Base-by-base conservation (phyloP, 2,888 invertebrate genomes). In the Drosophila mimetica region DNA sequence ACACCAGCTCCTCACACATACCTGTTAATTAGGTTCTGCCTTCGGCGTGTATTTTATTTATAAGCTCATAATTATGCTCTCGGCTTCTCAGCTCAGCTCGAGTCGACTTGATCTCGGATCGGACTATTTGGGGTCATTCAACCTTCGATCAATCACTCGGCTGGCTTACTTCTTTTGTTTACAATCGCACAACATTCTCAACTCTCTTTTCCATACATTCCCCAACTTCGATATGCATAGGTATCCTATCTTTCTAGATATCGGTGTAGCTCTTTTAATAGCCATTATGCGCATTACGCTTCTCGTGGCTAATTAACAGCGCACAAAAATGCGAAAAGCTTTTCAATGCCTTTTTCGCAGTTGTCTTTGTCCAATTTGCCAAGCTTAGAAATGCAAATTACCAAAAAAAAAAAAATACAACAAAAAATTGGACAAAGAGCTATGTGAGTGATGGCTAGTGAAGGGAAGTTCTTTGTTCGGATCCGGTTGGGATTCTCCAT, bases 381-480 rank as follows among this genome's bases (percentile, higher is more conserved):
- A 5, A 53, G 79, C 83, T 85, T 87, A 79, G 73, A 74, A 82
- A 83, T 83, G 82, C 82, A 83, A 83, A 83, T 85, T 44, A 67
- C 71, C 71, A 47, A 67, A 63, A 60, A 22, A 20, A 20, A 44
- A 39, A 7, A 14, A 4, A 34, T 36, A 54, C 1, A 22, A 55
- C 5, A 34, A 66, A 22, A 1, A 36, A 34, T 9, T 32, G 14
- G 16, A 37, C 36, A 34, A 48, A 59, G 37, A 44, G 20, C 22
- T 11, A 11, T 2, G 22, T 28, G 53, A 41, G 46, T 73, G 47
- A 44, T 61, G 50, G 63, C 22, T 74, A 71, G 87, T 81, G 87
- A 82, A 82, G 88, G 82, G 88, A 85, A 79, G 88, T 78, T 83
- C 82, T 87, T 83, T 83, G 82, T 87, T 71, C 50, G 67, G 55